Base-by-base conservation (phyloP, 2,113 vertebrate species). In the Prunella fulvescens region DNA sequence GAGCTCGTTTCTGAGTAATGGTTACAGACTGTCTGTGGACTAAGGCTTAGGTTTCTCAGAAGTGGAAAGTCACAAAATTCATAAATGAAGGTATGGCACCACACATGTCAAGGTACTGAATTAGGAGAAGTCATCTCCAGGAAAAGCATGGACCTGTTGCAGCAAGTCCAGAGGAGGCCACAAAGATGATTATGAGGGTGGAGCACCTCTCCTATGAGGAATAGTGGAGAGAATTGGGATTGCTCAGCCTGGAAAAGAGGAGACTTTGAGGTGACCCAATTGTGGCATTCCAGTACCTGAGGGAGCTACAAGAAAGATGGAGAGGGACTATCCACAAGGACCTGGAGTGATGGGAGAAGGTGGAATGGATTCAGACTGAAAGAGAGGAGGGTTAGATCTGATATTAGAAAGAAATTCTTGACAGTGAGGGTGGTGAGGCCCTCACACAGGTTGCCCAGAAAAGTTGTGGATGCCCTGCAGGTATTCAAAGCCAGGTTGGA, bases 351-450 rank as follows among this genome's bases (percentile, higher is more conserved):
- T 31, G 62, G 22, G 22, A 62, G 20, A 61, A 35, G 35, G 12
- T 1, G 0, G 14, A 62, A 56, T 56, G 56, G 48, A 22, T 69
- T 35, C 25, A 69, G 19, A 70, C 10, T 24, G 8, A 29, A n/a
- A 60, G 26, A 40, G 16, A 47, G 10, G 5, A 56, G 20, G 14
- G 23, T 54, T 31, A 48, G 35, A 69, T 9, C 37, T 0, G 0
- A 37, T 19, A 48, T 28, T 11, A 70, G 31, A 12, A 76, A 48
- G 29, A 71, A 40, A 42, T 22, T 64, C 19, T 71, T 14, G 7
- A 16, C 35, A 9, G 8, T 42, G 56, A 42, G 15, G 20, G 8
- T 37, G 14, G 20, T 35, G 45, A 60, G 20, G 24, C 6, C 5
- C 16, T 47, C 29, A n/a, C 16, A 62, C 10, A 42, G 25, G 7